These are phyloP conservation scores for Leucozona laternaria DNA, from an alignment of 2,888 invertebrate species.

Conservation along the genomic window DNA sequence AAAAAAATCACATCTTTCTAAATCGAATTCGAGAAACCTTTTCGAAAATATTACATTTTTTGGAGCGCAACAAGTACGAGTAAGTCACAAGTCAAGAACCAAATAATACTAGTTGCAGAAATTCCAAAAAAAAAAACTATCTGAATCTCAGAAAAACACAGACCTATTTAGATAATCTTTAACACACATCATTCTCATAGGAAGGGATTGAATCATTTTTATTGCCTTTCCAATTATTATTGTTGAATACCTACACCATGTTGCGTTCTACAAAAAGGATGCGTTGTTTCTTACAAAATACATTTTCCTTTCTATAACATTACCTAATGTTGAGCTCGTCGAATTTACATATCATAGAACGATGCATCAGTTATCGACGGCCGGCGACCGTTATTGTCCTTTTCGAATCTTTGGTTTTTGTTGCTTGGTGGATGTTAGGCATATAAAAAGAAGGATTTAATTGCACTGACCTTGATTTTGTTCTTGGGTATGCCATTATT, in stretches of 20 bases:
- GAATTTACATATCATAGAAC: slow-evolving; percentile 18
- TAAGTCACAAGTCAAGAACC: neutral
- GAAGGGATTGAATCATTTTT: slow-evolving; percentile 7
- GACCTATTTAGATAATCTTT: neutral
- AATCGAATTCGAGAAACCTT: neutral
- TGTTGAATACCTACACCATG: neutral
- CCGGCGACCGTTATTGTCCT: neutral
- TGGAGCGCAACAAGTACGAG: neutral
- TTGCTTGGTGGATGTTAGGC: neutral
- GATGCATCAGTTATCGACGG: neutral
- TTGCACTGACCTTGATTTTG: slow-evolving; percentile 26
- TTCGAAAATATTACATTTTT: neutral
- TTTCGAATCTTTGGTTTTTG: neutral
- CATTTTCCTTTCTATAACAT: neutral
- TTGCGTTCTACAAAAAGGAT: slow-evolving; percentile 13
- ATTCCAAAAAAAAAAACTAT: neutral
- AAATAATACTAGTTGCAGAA: neutral
- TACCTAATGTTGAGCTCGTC: neutral
- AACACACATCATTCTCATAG: slow-evolving; percentile 3
- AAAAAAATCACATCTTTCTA: neutral
- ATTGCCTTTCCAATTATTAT: slow-evolving; percentile 15
- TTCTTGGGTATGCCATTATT: neutral
- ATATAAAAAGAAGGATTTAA: slow-evolving; percentile 22
- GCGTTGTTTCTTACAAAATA: neutral
- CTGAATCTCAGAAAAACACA: neutral